Evolutionary conservation across 2,888 invertebrate genomes (phyloP), one percentile per base, ranked within the genome.

Genomic region (Cheilosia variabilis): DNA sequence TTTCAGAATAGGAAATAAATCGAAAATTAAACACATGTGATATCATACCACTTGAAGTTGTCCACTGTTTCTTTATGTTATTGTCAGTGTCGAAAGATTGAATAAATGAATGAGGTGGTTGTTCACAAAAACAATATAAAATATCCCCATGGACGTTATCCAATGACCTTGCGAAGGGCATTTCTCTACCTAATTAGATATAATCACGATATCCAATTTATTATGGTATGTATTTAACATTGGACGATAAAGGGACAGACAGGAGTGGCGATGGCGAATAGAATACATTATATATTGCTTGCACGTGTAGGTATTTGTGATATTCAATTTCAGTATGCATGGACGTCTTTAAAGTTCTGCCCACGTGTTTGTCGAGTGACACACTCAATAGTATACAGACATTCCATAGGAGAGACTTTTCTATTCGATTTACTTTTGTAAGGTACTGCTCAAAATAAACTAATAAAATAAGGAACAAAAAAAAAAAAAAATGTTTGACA

Each of bases 121-220:
- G 37, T 37, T 37, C 13, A 37, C 9, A 34, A 34, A 9, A 9
- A 34, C 9, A 4, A 13, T 13, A 45, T 17, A n/a, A 45, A 17
- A 24, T 19, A 13, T 4, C 2, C 24, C 22, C 19, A 17, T 50
- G 17, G n/a, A 19, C 15, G 52, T 10, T 57, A 72, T 10, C 45
- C 52, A 62, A 73, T 80, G 88, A 88, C 88, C 88, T 88, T 88
- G 80, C 73, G 84, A 87, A 88, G 88, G 88, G 84, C 88, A 82
- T 75, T 68, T 65, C 55, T 72, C 37, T 37, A 37, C 37, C 37
- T 13, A 13, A 15, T 47, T 57, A 78, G 45, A 62, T 58, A 57
- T 63, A 45, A 50, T 62, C 69, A 68, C 53, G 60, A 47, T 68
- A 68, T n/a, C n/a, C n/a, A n/a, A n/a, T n/a, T n/a, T n/a, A n/a